Base-by-base conservation (phyloP, 2,888 invertebrate species). In the Macropis europaea region DNA sequence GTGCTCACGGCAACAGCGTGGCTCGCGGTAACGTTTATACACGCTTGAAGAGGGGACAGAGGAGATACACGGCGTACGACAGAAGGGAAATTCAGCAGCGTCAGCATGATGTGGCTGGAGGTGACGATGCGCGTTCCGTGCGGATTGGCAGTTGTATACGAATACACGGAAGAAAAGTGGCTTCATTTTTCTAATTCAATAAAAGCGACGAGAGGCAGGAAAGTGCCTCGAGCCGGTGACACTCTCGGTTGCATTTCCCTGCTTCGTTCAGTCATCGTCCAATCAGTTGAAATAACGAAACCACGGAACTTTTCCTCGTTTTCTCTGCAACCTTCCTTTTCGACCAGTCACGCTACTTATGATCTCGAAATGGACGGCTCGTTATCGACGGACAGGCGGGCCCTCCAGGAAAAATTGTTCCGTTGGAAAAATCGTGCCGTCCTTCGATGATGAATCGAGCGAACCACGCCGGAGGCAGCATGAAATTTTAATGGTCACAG, bases 41-140 rank as follows among this genome's bases (percentile, higher is more conserved):
- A 42, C 42, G 68, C 67, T 38, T 60, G 59, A 67, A 56, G 61
- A 57, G 47, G 70, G 42, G 60, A 30, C 54, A 60, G 45, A 40
- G 40, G 57, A 67, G 53, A 68, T 61, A 69, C 47, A 72, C 40
- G 63, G 24, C 26, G 53, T 28, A 59, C 40, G 47, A 54, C 61
- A 30, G 40, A 52, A 63, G 62, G 47, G 34, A 32, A 36, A 52
- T 79, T 57, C 63, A 36, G 73, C 76, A 63, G 28, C 64, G 82
- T 81, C 82, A 82, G 77, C 82, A 61, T 82, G 82, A 82, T 70
- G 56, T 53, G 28, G 76, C 72, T n/a, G n/a, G 63, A 40, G 38
- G 68, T 73, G 76, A 82, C 70, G 67, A 53, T 47, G 71, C 66
- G 63, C 45, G 61, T 73, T 69, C 59, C 34, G 45, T 56, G 6